phyloP scores from a whole-genome alignment of 2,888 invertebrate genomes.

The Ormyrus nitidulus region DNA sequence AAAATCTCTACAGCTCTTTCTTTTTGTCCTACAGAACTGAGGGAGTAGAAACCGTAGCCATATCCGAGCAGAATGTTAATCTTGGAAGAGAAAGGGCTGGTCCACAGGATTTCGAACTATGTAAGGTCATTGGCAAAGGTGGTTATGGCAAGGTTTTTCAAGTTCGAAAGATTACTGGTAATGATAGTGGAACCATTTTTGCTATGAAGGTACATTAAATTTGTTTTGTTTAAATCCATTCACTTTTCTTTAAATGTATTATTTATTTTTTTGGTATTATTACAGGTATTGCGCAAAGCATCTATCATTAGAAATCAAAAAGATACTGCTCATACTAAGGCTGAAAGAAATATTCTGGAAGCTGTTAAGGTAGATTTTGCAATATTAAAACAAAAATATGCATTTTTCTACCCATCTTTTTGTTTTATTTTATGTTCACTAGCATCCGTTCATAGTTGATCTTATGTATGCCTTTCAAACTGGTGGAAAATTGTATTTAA shows the following conservation, averaged over 20 bases:
- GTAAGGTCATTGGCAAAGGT: constrained; percentile 85
- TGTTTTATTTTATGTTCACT: constrained; percentile 55
- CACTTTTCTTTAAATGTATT: not conserved
- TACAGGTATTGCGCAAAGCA: constrained; percentile 80
- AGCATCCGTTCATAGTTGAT: constrained; percentile 87
- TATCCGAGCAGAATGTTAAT: constrained; percentile 87
- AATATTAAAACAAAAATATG: too few species aligned
- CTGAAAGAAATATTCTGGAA: constrained; percentile 86
- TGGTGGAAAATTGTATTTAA: constrained; percentile 84
- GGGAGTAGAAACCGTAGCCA: constrained; percentile 82
- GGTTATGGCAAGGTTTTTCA: constrained; percentile 86
- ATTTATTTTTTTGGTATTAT: constrained; percentile 8
- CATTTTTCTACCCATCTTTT: not conserved
- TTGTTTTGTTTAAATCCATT: not conserved
- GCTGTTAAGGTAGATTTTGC: constrained; percentile 77
- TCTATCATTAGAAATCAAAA: constrained; percentile 86
- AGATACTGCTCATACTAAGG: constrained; percentile 87
- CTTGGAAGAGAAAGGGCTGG: constrained; percentile 91
- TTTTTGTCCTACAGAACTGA: constrained; percentile 70
- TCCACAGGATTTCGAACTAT: constrained; percentile 87
- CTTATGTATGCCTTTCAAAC: constrained; percentile 88
- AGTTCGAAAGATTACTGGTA: constrained; percentile 81
- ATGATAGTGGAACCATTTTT: constrained; percentile 82
- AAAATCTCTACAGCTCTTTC: not conserved
- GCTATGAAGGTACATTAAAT: constrained; percentile 82